Evolutionary conservation across 2,797 vertebrate genomes (phyloP), one percentile per base, ranked within the genome.

Genomic region (Chlorospingus semifuscus): DNA sequence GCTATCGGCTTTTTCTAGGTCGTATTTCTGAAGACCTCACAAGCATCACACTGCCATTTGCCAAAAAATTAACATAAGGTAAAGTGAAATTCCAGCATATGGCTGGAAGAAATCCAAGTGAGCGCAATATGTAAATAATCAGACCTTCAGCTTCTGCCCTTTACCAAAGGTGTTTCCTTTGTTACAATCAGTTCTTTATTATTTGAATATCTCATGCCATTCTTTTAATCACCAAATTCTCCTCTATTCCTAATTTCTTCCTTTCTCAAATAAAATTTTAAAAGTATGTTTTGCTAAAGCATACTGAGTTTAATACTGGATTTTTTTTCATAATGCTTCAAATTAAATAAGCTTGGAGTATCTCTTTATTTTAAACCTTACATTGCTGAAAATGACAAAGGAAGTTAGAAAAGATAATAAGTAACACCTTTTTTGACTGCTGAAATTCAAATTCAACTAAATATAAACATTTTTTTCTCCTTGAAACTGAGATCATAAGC

Each of bases 31-130:
- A 83, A 72, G 65, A 81, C 65, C 63, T 95, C 87, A 92, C 69
- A 88, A 89, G 46, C 50, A 69, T 90, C 69, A 53, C 0, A 0
- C 72, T 91, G 37, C 21, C 27, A 37, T 69, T 90, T 97, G 79
- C 87, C 87, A 93, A 87, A 88, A 91, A 93, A 83, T 90, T 93
- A 81, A 34, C 64, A 75, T 93, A 90, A 81, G 47, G 87, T 88
- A 57, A 94, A 94, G 49, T 86, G 55, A 90, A 76, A 91, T 86
- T 91, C 79, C 87, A 78, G 50, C 72, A 78, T 52, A 29, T 36
- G 55, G 59, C 79, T 97, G 91, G 89, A 90, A 86, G 47, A 76
- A 78, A 52, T 89, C 59, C 82, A 89, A 84, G 56, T 71, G 79
- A 81, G 24, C 29, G 14, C 69, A 75, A 56, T 74, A 13, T 71